phyloP scores from a whole-genome alignment of 2,888 invertebrate species.

The Palloptera scutellata region DNA sequence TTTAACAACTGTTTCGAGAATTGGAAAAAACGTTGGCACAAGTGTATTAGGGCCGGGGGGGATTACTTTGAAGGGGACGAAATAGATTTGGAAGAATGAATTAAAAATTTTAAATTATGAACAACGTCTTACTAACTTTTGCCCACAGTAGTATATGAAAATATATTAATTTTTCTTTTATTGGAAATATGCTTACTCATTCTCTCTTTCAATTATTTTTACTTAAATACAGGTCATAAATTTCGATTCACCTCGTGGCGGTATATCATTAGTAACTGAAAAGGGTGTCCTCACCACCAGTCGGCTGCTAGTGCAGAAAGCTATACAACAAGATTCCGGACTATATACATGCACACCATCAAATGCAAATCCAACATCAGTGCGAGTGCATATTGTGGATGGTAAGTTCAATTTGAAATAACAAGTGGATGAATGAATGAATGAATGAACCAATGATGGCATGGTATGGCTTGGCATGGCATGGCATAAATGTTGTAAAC shows the following conservation, averaged over 20 bases:
- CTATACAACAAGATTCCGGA: slow-evolving; percentile 81
- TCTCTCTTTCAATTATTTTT: slow-evolving; percentile 25
- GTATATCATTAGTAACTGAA: slow-evolving; percentile 86
- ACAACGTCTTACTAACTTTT: too few species aligned
- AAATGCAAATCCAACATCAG: slow-evolving; percentile 80
- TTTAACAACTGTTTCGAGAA: too few species aligned
- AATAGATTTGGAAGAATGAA: too few species aligned
- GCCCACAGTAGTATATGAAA: too few species aligned
- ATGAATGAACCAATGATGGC: too few species aligned
- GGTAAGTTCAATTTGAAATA: slow-evolving; percentile 68
- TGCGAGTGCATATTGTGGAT: slow-evolving; percentile 85
- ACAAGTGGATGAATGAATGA: slow-evolving; percentile 2
- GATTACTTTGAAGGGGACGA: too few species aligned
- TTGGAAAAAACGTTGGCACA: too few species aligned
- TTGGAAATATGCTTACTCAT: neutral
- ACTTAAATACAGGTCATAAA: slow-evolving; percentile 75
- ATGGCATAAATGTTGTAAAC: neutral
- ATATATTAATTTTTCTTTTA: slow-evolving; percentile 25
- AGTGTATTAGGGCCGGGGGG: too few species aligned
- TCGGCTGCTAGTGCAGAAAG: slow-evolving; percentile 82
- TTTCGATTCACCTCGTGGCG: slow-evolving; percentile 88
- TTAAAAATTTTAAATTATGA: too few species aligned
- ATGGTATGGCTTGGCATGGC: too few species aligned
- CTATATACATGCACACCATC: slow-evolving; percentile 85
- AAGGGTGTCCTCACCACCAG: slow-evolving; percentile 86